Evolutionary conservation across 2,113 vertebrate species (phyloP).

Genomic region (Peromyscus polionotus): DNA sequence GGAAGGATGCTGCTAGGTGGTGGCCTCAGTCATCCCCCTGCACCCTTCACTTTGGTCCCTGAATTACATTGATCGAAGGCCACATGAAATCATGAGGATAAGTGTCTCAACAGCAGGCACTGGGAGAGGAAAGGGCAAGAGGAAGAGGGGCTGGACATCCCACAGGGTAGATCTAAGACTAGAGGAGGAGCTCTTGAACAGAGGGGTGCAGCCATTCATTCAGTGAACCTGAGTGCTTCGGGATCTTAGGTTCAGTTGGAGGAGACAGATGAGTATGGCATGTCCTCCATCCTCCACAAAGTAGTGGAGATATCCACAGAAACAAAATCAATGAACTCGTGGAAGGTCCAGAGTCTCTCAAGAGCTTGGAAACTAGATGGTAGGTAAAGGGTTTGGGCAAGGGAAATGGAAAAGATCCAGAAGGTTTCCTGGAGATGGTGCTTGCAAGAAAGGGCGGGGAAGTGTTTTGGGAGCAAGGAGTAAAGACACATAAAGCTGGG

Average conservation of each 20-base stretch:
- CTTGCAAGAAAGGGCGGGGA: constrained; percentile 31
- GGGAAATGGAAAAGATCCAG: neutral
- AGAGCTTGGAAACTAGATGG: neutral
- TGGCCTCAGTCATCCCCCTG: neutral
- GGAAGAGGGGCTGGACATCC: neutral
- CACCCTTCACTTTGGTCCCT: neutral
- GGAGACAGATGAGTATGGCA: neutral
- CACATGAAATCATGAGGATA: neutral
- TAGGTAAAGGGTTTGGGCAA: neutral
- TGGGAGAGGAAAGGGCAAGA: neutral
- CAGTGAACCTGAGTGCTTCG: neutral
- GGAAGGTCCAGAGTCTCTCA: neutral
- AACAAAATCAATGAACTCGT: neutral
- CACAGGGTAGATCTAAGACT: neutral
- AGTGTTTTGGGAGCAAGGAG: neutral
- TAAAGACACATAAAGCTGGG: neutral
- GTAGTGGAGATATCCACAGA: neutral
- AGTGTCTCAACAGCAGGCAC: neutral
- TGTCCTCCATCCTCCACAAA: neutral
- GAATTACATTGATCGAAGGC: neutral
- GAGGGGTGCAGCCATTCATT: constrained; percentile 12
- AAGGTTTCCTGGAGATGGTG: neutral
- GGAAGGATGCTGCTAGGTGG: neutral
- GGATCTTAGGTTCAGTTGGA: neutral
- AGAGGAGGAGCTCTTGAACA: neutral